Evolutionary conservation across 2,797 vertebrate genomes (phyloP).

Genomic region (Sandelia bainsii): DNA sequence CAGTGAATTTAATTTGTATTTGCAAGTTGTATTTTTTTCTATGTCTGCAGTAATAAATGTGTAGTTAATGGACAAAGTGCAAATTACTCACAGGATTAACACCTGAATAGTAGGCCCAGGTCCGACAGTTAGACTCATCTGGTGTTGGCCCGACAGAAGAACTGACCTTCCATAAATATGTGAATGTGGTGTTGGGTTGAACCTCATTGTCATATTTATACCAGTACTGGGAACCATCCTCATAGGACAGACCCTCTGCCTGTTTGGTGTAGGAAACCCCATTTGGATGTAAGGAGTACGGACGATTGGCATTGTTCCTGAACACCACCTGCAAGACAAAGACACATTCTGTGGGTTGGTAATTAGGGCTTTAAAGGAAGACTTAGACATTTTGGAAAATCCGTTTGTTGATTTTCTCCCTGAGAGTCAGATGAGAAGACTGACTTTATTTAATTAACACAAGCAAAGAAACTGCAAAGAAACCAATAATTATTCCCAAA

Average conservation of each 20-base stretch:
- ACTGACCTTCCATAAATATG: conserved; percentile 91
- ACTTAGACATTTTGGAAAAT: not conserved
- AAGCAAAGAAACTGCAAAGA: no score
- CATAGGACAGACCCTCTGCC: conserved; percentile 93
- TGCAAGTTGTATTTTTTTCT: no score
- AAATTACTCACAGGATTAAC: conserved; percentile 89
- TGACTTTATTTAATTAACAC: no score
- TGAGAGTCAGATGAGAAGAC: not conserved
- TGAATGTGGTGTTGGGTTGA: conserved; percentile 87
- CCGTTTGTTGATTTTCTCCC: not conserved
- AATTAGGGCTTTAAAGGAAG: not conserved
- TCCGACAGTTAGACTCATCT: conserved; percentile 87
- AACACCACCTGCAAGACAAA: conserved; percentile 88
- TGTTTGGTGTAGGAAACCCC: conserved; percentile 93
- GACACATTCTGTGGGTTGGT: not conserved
- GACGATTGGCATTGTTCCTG: conserved; percentile 91
- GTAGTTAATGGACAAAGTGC: not conserved
- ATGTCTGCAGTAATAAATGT: not conserved
- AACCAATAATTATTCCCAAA: no score
- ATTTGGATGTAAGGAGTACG: conserved; percentile 93
- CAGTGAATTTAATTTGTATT: not conserved
- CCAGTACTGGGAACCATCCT: conserved; percentile 90
- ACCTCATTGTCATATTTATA: conserved; percentile 89
- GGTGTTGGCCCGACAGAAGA: conserved; percentile 82
- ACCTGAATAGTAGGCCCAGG: conserved; percentile 95